Percentiles rank a stretch among this genome's conserved stretches.
Evolutionary conservation across 1,140 invertebrate genomes (phyloP).

Genomic region (Plectrocnemia conspersa): DNA sequence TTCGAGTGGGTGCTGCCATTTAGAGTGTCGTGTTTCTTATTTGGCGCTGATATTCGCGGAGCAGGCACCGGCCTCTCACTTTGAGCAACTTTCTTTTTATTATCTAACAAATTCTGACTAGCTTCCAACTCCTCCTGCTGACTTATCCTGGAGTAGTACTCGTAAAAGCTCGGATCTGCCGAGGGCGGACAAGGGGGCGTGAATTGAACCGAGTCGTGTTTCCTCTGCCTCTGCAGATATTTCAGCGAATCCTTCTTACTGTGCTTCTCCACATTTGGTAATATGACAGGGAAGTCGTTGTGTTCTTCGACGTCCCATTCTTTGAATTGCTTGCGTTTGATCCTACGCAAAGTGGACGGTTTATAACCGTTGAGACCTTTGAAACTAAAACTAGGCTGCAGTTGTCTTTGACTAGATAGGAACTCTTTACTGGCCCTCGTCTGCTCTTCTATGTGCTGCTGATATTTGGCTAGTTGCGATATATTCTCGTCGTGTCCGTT

Average conservation of each 20-base stretch:
- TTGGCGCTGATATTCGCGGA: constrained; percentile 18
- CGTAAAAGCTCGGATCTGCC: constrained; percentile 42
- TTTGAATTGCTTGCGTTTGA: constrained; percentile 50
- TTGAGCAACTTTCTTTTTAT: constrained; percentile 9
- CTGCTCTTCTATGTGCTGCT: constrained; percentile 56
- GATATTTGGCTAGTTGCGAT: constrained; percentile 57
- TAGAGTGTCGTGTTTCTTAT: constrained; percentile 1
- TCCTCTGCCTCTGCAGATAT: constrained; percentile 49
- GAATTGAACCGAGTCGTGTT: constrained; percentile 45
- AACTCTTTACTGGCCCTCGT: constrained; percentile 48
- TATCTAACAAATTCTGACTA: constrained; percentile 2
- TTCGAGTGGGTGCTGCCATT: constrained; percentile 13
- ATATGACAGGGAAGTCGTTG: constrained; percentile 44
- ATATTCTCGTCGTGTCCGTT: constrained; percentile 44
- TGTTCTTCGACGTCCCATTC: constrained; percentile 52
- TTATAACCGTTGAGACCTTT: constrained; percentile 57
- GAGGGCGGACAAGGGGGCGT: constrained; percentile 41
- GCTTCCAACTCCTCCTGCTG: constrained; percentile 44
- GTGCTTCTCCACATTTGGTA: constrained; percentile 32
- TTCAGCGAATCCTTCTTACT: constrained; percentile 49
- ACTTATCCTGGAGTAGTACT: constrained; percentile 51
- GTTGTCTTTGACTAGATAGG: constrained; percentile 45
- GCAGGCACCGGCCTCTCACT: constrained; percentile 25
- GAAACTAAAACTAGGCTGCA: constrained; percentile 52
- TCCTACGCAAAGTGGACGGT: constrained; percentile 52